Evolutionary conservation across 1,140 invertebrate genomes (phyloP), one percentile per base, ranked within the genome.

Genomic region (Neotoxoptera formosana): DNA sequence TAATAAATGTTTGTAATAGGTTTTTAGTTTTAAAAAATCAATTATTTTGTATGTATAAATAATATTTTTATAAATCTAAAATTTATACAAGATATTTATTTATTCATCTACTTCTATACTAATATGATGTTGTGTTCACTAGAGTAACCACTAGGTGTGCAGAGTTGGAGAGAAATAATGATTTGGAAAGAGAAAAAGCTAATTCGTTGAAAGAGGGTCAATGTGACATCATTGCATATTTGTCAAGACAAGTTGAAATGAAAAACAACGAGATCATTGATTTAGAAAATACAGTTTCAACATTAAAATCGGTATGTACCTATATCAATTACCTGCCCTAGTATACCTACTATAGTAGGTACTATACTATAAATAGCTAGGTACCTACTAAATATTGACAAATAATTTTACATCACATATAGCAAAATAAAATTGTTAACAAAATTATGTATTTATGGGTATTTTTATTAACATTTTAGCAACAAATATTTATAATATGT

Each of bases 241-340:
- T 93, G 11, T 93, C 91, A 1, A 48, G 81, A 17, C 91, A 93
- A 53, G 91, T 93, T 11, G 91, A 93, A 84, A 84, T 93, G 3
- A 93, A 93, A 93, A 93, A 93, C 34, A 84, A 93, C 47, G 91
- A 93, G 30, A 93, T 93, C 6, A 30, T 56, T 51, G 91, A 93
- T 53, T 51, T 93, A 34, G 91, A 93, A 48, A 93, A 93, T 17
- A 84, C 91, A 6, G 53, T 93, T 83, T 83, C 91, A 25, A 93
- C 91, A 6, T 51, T 93, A 25, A 93, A 86, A 93, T 36, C 76
- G 23, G 91, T 84, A 83, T 14, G 34, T 60, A n/a, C 23, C 0
- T 51, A 48, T 48, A 48, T 11, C 47, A 14, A 11, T 14, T 48
- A 11, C 11, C 47, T 48, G 1, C 47, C 47, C 14, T 48, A 48